phyloP scores from a whole-genome alignment of 2,113 vertebrate genomes.

The Condylura cristata region DNA sequence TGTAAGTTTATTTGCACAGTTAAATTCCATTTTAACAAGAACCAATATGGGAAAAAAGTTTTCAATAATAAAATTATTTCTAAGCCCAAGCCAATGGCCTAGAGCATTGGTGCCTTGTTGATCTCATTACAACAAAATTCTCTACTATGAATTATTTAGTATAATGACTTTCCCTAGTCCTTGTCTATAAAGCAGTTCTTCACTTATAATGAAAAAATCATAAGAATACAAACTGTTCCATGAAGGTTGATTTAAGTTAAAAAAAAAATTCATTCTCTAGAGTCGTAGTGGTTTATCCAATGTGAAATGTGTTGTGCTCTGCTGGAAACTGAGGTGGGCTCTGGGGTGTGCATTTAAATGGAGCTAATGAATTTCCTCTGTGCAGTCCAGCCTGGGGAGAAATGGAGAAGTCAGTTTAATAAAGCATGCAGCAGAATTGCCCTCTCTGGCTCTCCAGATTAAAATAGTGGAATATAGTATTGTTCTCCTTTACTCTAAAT shows the following conservation, averaged over 20 bases:
- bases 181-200: constrained; percentile 63
- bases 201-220: constrained; percentile 68
- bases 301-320: constrained; percentile 66
- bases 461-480: not conserved
- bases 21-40: constrained; percentile 71
- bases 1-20: constrained; percentile 48
- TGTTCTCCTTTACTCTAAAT: constrained; percentile 34
- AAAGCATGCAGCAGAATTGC: constrained; percentile 62
- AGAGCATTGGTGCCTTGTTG: constrained; percentile 60
- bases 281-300: constrained; percentile 63
- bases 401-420: constrained; percentile 61
- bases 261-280: constrained; percentile 61
- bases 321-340: constrained; percentile 65
- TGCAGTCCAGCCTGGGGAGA: constrained; percentile 64
- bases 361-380: constrained; percentile 74
- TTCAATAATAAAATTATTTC: constrained; percentile 65
- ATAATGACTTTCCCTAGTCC: constrained; percentile 62
- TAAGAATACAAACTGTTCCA: constrained; percentile 67
- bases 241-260: constrained; percentile 69
- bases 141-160: constrained; percentile 73
- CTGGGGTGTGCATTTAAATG: constrained; percentile 74
- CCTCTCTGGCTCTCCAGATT: constrained; percentile 59
- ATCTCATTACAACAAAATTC: constrained; percentile 72
- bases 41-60: constrained; percentile 26
- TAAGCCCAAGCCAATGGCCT: constrained; percentile 53